Base-by-base conservation (phyloP, 2,797 vertebrate genomes). In the Ceryle rudis region DNA sequence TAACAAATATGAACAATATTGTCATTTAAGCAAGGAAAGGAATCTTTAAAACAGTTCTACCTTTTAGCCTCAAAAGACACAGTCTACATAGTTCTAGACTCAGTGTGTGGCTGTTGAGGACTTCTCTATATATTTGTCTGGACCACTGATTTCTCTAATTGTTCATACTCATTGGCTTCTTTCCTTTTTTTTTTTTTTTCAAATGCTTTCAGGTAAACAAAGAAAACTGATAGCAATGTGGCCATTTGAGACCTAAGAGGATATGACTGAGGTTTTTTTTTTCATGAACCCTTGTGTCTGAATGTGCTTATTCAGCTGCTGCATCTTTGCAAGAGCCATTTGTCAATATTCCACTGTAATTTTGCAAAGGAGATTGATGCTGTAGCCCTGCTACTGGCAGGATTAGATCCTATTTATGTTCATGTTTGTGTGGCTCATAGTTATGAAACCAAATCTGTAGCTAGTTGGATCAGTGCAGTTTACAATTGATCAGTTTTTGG, bases 251-350 rank as follows among this genome's bases (percentile, higher is more conserved):
- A 80, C 79, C 33, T 71, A 46, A 49, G 21, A 78, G 61, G 57
- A 11, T 88, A 33, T 81, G 71, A 64, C 65, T 60, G 35, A 82
- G 19, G 9, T 3, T 12, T 64, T 89, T 93, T 94, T 80, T 41
- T 80, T 33, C 51, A 44, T 71, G 33, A 91, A 71, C 60, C 5
- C 29, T 69, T 94, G 31, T 85, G 25, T 89, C 69, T 94, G 64
- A 89, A 81, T 69, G 42, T 81, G 74, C 74, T 95, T 92, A 82
- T 85, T 95, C 74, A 95, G 74, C 81, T 94, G 78, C 44, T 39
- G 22, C 26, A 60, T 86, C 81, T 73, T 93, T 83, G 44, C 52
- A 80, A 83, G 75, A 81, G 47, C 58, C 60, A 69, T 89, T 92
- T 89, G 62, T 92, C 91, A 89, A 33, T 92, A 92, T 82, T 93